Evolutionary conservation across 2,888 invertebrate genomes (phyloP), one percentile per base, ranked within the genome.

Genomic region (Malthinus flaveolus): DNA sequence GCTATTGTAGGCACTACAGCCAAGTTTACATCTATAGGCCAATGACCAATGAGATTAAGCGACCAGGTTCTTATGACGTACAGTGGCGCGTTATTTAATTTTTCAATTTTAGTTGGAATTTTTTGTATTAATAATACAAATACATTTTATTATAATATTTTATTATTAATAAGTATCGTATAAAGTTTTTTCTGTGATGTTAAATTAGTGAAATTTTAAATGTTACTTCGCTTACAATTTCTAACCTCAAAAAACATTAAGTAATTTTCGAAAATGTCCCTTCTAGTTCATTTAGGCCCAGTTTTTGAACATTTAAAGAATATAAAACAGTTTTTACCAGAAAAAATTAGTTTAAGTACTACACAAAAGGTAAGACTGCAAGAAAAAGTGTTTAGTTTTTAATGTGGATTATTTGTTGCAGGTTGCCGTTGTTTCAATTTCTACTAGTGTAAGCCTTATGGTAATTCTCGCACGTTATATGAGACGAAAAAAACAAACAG

Each of bases 401-500:
- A 37, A 39, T 7, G 49, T 56, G 35, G 53, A 39, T n/a, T n/a
- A 35, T 48, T 36, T 32, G 15, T 56, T 53, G 39, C 71, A 90
- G 89, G 84, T 90, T 57, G 83, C 89, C 56, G 79, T 90, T 70
- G 83, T 90, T 73, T 88, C 90, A 63, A 82, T 91, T 64, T 86
- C 90, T 48, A 85, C 91, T 35, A 91, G 95, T 71, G 87, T 93
- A 12, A 85, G 91, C 7, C 81, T 95, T n/a, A 84, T 95, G 37
- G 91, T 92, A 35, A 85, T 93, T 7, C 78, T 95, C 32, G 92
- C 95, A 37, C 85, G 89, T 67, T 92, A 90, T 77, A 80, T 93
- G 68, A 86, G 90, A 46, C 83, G 93, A 53, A 82, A 88, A 57
- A 84, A 88, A 72, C 85, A 85, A 9, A 83, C 84, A 61, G 84